Percentiles rank a stretch among this genome's conserved stretches.
These are phyloP conservation scores for Agraylea sexmaculata DNA, from an alignment of 1,140 invertebrate genomes.

Conservation along the genomic window DNA sequence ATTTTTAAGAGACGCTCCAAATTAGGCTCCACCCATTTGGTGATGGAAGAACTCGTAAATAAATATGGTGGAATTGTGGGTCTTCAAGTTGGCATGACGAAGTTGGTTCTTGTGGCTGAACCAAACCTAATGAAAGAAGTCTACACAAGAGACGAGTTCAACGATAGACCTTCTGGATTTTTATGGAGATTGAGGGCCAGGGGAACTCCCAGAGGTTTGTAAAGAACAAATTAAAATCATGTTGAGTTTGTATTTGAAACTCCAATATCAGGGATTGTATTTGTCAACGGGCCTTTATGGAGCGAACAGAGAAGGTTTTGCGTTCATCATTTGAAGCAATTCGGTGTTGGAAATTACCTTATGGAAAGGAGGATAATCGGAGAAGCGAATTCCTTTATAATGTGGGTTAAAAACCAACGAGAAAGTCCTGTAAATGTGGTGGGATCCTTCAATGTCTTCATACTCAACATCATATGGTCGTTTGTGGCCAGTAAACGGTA, in stretches of 20 bases:
- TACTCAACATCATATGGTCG: slow-evolving; percentile 18
- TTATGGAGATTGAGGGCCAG: slow-evolving; percentile 51
- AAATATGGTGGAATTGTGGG: slow-evolving; percentile 57
- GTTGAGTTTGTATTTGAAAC: slow-evolving; percentile 3
- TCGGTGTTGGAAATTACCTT: slow-evolving; percentile 40
- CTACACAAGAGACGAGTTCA: slow-evolving; percentile 48
- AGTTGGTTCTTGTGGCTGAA: slow-evolving; percentile 50
- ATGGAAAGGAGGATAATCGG: slow-evolving; percentile 41
- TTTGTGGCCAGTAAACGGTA: slow-evolving; percentile 17
- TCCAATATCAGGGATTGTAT: slow-evolving; percentile 40
- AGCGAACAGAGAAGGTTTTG: slow-evolving; percentile 44
- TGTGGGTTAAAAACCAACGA: slow-evolving; percentile 20
- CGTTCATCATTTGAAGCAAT: slow-evolving; percentile 39
- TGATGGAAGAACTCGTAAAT: slow-evolving; percentile 24
- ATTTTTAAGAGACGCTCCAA: no score
- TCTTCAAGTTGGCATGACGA: slow-evolving; percentile 41
- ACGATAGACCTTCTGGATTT: slow-evolving; percentile 57
- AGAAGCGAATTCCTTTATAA: slow-evolving; percentile 39
- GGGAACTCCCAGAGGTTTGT: no score
- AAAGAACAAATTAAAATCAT: slow-evolving; percentile 8
- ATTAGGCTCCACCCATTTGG: slow-evolving; percentile 12
- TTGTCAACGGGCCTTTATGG: slow-evolving; percentile 46
- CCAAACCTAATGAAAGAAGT: slow-evolving; percentile 48
- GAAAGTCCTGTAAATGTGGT: slow-evolving; percentile 13
- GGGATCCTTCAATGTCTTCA: slow-evolving; percentile 11